phyloP scores from a whole-genome alignment of 2,888 invertebrate species.

The Pristionchus entomophagus region DNA sequence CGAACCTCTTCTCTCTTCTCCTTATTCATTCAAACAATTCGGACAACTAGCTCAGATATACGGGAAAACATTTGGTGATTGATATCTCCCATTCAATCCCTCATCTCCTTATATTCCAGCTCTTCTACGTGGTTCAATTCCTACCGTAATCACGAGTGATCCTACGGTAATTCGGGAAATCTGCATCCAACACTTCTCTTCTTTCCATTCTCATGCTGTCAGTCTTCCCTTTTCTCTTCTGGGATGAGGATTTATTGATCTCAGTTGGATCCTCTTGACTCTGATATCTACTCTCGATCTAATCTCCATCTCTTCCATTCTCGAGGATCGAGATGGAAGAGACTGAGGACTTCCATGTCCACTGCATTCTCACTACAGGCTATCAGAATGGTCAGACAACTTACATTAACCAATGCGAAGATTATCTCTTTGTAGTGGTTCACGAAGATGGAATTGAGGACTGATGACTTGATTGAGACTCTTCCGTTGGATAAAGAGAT shows the following conservation, averaged over 20 bases:
- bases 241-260: background rate
- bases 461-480: background rate
- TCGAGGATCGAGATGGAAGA: constrained; percentile 79
- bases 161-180: constrained; percentile 16
- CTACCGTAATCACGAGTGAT: constrained; percentile 48
- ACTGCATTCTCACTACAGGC: constrained; percentile 35
- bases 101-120: background rate
- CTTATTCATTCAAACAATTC: constrained; percentile 18
- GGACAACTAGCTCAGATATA: constrained; percentile 5
- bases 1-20: constrained; percentile 36
- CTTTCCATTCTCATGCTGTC: constrained; percentile 41
- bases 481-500: background rate
- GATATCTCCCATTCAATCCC: background rate
- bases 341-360: constrained; percentile 77
- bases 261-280: constrained; percentile 51
- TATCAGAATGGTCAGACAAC: constrained; percentile 6
- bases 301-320: constrained; percentile 76
- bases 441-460: background rate
- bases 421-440: constrained; percentile 25
- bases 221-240: background rate
- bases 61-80: constrained; percentile 45
- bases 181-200: constrained; percentile 18
- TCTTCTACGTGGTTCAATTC: constrained; percentile 37
- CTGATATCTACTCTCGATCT: constrained; percentile 45
- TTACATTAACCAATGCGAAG: too few relatives aligned